These are phyloP conservation scores for Trypoxylon attenuatum DNA, from an alignment of 2,888 invertebrate species.

Conservation along the genomic window DNA sequence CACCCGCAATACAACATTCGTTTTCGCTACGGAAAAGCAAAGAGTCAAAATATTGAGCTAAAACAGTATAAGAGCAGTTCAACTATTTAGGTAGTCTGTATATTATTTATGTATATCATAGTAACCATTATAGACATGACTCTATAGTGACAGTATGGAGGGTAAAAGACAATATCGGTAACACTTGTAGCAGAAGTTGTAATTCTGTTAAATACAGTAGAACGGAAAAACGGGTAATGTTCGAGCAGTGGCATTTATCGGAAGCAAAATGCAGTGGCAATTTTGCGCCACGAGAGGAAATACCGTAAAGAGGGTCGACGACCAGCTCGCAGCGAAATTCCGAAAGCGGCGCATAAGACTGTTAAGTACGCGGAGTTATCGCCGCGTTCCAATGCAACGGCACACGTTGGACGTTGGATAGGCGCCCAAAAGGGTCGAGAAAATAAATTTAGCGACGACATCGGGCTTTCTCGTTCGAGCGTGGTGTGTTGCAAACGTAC, in stretches of 20 bases:
- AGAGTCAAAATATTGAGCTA: too few species aligned
- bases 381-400: slow-evolving; percentile 15
- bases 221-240: not conserved
- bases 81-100: too few species aligned
- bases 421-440: slow-evolving; percentile 16
- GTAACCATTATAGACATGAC: too few species aligned
- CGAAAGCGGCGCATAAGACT: slow-evolving; percentile 12
- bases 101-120: too few species aligned
- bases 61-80: too few species aligned
- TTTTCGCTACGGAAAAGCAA: too few species aligned
- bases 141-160: too few species aligned
- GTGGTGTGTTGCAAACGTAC: not conserved
- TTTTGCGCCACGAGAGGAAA: not conserved
- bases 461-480: slow-evolving; percentile 31
- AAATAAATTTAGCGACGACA: slow-evolving; percentile 47
- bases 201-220: not conserved
- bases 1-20: too few species aligned
- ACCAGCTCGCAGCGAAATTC: slow-evolving; percentile 26
- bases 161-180: too few species aligned
- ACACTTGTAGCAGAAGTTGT: too few species aligned
- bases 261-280: not conserved
- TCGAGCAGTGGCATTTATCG: slow-evolving; percentile 2
- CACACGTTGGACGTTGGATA: slow-evolving; percentile 5
- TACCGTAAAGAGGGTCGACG: slow-evolving; percentile 11
- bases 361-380: slow-evolving; percentile 35